Percentiles rank a stretch among this genome's conserved stretches.
Evolutionary conservation across 2,888 invertebrate species (phyloP).

Genomic region (Corythucha ciliata): DNA sequence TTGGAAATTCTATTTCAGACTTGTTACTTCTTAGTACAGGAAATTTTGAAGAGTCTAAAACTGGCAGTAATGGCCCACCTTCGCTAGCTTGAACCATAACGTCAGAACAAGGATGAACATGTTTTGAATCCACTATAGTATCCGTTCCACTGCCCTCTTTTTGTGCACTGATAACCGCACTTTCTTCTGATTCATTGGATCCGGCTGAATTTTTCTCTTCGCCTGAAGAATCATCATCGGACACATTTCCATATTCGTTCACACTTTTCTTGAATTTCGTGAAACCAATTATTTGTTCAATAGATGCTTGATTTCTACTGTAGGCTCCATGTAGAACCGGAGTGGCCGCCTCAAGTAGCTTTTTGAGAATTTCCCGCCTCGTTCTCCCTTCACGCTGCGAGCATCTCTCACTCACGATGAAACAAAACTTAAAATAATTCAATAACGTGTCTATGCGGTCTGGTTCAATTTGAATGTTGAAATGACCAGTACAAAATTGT

Average conservation of each 20-base stretch:
- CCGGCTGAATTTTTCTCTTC: not conserved
- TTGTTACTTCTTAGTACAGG: too few relatives aligned
- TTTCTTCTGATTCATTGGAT: not conserved
- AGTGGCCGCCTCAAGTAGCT: constrained; percentile 5
- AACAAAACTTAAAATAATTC: constrained; percentile 12
- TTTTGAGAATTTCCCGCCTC: not conserved
- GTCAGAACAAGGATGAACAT: not conserved
- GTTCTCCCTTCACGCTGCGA: not conserved
- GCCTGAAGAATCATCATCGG: too few relatives aligned
- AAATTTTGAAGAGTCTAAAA: too few relatives aligned
- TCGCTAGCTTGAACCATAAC: too few relatives aligned
- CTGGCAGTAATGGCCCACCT: too few relatives aligned
- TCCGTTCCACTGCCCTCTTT: not conserved
- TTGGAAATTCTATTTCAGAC: constrained; percentile 14
- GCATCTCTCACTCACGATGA: not conserved
- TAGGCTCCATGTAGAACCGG: constrained; percentile 14
- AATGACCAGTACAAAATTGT: constrained; percentile 11
- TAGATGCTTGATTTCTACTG: constrained; percentile 10
- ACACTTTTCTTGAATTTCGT: constrained; percentile 15
- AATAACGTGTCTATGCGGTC: constrained; percentile 8
- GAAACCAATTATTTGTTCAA: constrained; percentile 7
- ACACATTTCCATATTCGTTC: not conserved
- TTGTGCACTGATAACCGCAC: not conserved
- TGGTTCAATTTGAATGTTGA: constrained; percentile 5
- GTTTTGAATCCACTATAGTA: constrained; percentile 1